A percentile compares a stretch with the other conserved stretches of the same genome.
These are phyloP conservation scores for Melanogrammus aeglefinus DNA, from an alignment of 2,797 vertebrate genomes.

Conservation along the genomic window DNA sequence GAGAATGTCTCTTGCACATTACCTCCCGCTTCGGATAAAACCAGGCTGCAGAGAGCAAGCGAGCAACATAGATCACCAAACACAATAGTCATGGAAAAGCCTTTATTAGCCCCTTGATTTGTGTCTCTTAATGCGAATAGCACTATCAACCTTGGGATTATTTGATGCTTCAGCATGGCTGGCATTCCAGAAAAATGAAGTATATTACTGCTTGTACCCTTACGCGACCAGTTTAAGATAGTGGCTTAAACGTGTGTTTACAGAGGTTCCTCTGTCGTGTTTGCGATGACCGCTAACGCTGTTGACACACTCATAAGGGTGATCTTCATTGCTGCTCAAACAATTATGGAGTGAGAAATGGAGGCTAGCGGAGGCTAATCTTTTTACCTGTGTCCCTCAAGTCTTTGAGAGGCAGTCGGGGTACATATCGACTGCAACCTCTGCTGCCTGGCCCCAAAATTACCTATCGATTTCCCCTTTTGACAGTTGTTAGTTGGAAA, in stretches of 20 bases:
- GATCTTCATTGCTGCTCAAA: constrained; percentile 72
- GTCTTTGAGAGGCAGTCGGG: constrained; percentile 56
- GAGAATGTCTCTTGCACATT: constrained; percentile 55
- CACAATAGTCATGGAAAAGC: constrained; percentile 60
- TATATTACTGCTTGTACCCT: constrained; percentile 39
- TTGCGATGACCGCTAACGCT: constrained; percentile 46
- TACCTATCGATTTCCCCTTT: constrained; percentile 78
- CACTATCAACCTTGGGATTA: constrained; percentile 63
- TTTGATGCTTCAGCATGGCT: constrained; percentile 50
- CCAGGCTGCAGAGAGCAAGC: constrained; percentile 54
- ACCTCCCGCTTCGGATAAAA: constrained; percentile 44
- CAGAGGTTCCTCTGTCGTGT: constrained; percentile 52
- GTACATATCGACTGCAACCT: constrained; percentile 69
- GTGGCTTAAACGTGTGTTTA: constrained; percentile 25
- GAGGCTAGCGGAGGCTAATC: constrained; percentile 72
- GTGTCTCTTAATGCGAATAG: constrained; percentile 48
- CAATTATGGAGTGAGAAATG: constrained; percentile 72
- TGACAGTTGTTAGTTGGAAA: constrained; percentile 75
- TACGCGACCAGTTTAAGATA: not conserved
- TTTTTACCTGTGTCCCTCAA: constrained; percentile 69
- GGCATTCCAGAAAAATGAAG: constrained; percentile 26
- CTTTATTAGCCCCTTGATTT: constrained; percentile 55
- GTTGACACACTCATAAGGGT: constrained; percentile 53
- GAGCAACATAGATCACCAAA: constrained; percentile 60
- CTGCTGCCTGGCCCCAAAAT: constrained; percentile 69